Conservation (phyloP, 2,113 vertebrate genomes). For the Xyliphius kryptos region DNA sequence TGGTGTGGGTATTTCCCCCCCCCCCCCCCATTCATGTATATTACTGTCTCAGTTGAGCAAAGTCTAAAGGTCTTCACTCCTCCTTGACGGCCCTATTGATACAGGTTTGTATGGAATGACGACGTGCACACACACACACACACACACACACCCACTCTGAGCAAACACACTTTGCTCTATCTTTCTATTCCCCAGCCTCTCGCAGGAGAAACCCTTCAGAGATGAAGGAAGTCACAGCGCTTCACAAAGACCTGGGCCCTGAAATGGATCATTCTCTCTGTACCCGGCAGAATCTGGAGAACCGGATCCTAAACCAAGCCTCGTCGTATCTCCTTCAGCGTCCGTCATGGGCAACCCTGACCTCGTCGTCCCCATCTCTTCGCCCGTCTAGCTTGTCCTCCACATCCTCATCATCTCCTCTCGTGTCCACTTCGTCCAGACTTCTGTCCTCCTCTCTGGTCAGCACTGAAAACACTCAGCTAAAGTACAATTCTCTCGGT, state of each 20-base stretch:
- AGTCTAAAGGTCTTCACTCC: too few species aligned
- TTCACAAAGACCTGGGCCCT: constrained; percentile 24
- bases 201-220: constrained; percentile 36
- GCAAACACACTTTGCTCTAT: too few species aligned
- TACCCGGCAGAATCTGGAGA: constrained; percentile 53
- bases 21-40: too few species aligned
- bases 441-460: constrained; percentile 9
- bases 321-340: background rate
- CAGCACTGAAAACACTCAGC: constrained; percentile 47
- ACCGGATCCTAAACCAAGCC: constrained; percentile 52
- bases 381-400: constrained; percentile 35
- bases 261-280: constrained; percentile 35
- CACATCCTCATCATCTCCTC: constrained; percentile 37
- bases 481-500: constrained; percentile 8
- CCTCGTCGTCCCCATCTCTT: constrained; percentile 9
- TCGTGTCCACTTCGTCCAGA: constrained; percentile 38
- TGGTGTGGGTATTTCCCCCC: too few species aligned
- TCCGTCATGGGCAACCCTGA: too few species aligned
- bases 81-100: too few species aligned
- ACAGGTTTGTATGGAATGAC: too few species aligned
- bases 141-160: too few species aligned
- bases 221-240: constrained; percentile 51
- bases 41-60: too few species aligned
- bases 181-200: too few species aligned
- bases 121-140: too few species aligned